phyloP scores from a whole-genome alignment of 2,113 vertebrate genomes.

The Rhizomys pruinosus region DNA sequence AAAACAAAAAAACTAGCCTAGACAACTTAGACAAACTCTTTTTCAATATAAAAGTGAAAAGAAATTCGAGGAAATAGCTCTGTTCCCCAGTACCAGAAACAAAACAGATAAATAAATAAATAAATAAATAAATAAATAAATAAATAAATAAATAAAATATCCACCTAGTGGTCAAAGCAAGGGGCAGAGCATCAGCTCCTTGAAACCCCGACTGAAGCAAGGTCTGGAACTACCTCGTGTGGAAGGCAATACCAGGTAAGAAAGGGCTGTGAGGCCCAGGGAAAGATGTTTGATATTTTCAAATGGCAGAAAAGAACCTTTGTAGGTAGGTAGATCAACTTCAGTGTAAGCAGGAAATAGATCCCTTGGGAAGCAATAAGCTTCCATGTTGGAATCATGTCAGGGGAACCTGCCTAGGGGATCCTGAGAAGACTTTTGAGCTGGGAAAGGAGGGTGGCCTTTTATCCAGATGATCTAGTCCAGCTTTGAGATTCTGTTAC shows the following conservation, averaged over 20 bases:
- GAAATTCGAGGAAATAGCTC: background rate
- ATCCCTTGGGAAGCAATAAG: background rate
- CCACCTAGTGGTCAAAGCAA: background rate
- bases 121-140: no score
- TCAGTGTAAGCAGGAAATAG: constrained; percentile 23
- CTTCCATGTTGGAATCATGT: background rate
- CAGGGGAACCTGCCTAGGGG: background rate
- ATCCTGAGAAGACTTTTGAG: background rate
- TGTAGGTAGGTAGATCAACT: background rate
- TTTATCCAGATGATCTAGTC: background rate
- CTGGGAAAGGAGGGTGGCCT: background rate
- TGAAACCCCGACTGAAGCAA: background rate
- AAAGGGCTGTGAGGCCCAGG: background rate
- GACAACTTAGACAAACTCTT: background rate
- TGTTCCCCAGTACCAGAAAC: background rate
- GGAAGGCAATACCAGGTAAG: background rate
- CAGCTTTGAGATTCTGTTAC: constrained; percentile 2
- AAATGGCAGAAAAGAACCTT: background rate
- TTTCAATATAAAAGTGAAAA: background rate
- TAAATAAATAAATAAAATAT: background rate
- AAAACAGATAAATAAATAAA: no score
- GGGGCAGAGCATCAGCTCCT: background rate
- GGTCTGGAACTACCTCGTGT: background rate
- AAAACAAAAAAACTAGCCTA: background rate
- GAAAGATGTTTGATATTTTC: background rate